phyloP scores from a whole-genome alignment of 2,797 vertebrate genomes.

The Rhinoraja longicauda region DNA sequence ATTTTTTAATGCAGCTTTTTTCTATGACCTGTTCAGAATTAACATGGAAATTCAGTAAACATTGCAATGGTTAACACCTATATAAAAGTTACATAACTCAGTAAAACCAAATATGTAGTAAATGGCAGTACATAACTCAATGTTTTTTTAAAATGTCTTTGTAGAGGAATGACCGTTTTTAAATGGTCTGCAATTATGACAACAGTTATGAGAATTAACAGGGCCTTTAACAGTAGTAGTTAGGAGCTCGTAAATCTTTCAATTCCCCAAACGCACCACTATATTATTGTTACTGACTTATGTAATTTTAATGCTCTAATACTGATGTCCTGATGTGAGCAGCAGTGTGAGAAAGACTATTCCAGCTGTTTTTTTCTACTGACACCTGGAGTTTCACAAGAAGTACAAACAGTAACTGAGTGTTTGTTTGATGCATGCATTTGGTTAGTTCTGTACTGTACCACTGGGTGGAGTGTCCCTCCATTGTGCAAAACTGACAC shows the following conservation, averaged over 20 bases:
- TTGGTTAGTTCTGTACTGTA: neutral
- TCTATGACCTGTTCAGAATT: neutral
- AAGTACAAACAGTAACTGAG: neutral
- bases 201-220: neutral
- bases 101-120: neutral
- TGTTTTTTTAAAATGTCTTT: neutral
- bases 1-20: neutral
- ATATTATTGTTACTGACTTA: neutral
- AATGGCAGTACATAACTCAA: neutral
- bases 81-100: neutral
- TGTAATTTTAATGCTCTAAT: neutral
- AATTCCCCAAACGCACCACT: neutral
- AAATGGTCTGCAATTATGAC: neutral
- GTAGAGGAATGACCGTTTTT: neutral
- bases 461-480: slow-evolving; percentile 33
- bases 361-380: neutral
- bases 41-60: neutral
- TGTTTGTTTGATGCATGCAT: neutral
- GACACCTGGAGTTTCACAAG: neutral
- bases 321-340: neutral
- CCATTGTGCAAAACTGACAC: slow-evolving; percentile 23
- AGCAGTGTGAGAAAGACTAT: neutral
- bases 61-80: neutral
- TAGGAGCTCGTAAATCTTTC: neutral
- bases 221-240: neutral